phyloP scores from a whole-genome alignment of 1,140 invertebrate species.

The Alviniconcha marisindica region DNA sequence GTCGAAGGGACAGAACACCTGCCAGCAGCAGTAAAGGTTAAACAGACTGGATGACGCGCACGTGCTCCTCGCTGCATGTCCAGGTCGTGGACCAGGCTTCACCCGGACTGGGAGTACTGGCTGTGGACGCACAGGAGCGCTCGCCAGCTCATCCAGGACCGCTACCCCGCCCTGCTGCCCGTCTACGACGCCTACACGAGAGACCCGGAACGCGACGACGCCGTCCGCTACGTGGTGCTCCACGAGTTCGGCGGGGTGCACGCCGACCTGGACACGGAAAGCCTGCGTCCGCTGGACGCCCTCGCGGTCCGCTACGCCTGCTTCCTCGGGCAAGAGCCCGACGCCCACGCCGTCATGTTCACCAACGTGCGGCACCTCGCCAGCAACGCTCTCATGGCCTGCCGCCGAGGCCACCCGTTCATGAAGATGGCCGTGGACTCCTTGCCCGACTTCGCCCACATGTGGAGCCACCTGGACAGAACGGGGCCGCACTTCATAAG shows the following conservation, averaged over 20 bases:
- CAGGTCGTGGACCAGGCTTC: slow-evolving; percentile 65
- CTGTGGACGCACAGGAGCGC: slow-evolving; percentile 72
- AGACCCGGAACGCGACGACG: slow-evolving; percentile 67
- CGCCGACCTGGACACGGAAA: slow-evolving; percentile 72
- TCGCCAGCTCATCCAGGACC: slow-evolving; percentile 60
- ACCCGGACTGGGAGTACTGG: slow-evolving; percentile 72
- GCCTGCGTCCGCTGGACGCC: slow-evolving; percentile 65
- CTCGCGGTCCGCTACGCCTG: slow-evolving; percentile 64
- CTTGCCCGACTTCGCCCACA: slow-evolving; percentile 63
- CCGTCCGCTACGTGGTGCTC: slow-evolving; percentile 70
- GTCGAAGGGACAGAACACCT: neutral
- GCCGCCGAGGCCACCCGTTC: slow-evolving; percentile 69
- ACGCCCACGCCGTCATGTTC: slow-evolving; percentile 69
- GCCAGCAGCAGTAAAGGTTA: too few species aligned
- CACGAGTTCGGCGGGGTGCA: slow-evolving; percentile 72
- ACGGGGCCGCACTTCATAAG: slow-evolving; percentile 73
- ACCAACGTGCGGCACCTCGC: slow-evolving; percentile 67
- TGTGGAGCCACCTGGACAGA: slow-evolving; percentile 71
- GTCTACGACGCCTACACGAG: slow-evolving; percentile 66
- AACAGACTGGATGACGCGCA: too few species aligned
- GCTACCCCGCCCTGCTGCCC: slow-evolving; percentile 62
- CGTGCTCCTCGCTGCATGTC: too few species aligned
- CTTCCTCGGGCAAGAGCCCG: slow-evolving; percentile 72
- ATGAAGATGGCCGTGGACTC: slow-evolving; percentile 65
- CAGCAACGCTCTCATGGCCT: slow-evolving; percentile 72